Conservation (phyloP, 2,888 invertebrate genomes). For the Cynaeus angustus region DNA sequence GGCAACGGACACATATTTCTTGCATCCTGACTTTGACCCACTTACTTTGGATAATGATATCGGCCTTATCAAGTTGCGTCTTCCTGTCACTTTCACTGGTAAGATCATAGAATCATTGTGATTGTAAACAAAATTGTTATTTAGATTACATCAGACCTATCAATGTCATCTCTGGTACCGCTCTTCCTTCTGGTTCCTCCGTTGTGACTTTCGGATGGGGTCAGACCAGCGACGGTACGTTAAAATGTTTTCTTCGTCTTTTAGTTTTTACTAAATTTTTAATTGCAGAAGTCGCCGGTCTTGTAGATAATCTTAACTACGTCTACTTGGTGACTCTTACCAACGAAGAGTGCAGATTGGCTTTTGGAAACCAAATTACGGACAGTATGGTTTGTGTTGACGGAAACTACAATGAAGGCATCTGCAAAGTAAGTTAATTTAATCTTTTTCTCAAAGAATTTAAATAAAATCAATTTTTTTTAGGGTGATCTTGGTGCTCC, state of each 20-base stretch:
- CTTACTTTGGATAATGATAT: conserved; percentile 27
- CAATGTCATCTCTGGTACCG: background rate
- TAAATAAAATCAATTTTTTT: background rate
- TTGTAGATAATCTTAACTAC: conserved; percentile 19
- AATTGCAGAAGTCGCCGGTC: background rate
- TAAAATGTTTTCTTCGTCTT: background rate
- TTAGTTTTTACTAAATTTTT: too few species aligned
- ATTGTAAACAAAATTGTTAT: too few species aligned
- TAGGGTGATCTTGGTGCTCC: conserved; percentile 37
- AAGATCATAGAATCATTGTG: too few species aligned
- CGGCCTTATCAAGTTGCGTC: conserved; percentile 19
- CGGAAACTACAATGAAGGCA: conserved; percentile 41
- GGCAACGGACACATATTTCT: conserved; percentile 18
- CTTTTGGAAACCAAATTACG: conserved; percentile 24
- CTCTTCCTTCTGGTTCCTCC: background rate
- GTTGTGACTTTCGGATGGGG: conserved; percentile 25
- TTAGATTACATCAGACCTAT: conserved; percentile 33
- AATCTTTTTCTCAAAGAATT: background rate
- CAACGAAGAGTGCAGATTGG: conserved; percentile 29
- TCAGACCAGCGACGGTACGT: conserved; percentile 26
- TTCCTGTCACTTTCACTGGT: conserved; percentile 13
- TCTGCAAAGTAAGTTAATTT: conserved; percentile 22
- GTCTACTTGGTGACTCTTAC: conserved; percentile 24
- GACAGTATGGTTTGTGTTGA: conserved; percentile 28
- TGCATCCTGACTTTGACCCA: conserved; percentile 35